Percentiles rank a stretch among this genome's conserved stretches.
Evolutionary conservation across 2,113 vertebrate genomes (phyloP).

Genomic region (Chaenocephalus aceratus): DNA sequence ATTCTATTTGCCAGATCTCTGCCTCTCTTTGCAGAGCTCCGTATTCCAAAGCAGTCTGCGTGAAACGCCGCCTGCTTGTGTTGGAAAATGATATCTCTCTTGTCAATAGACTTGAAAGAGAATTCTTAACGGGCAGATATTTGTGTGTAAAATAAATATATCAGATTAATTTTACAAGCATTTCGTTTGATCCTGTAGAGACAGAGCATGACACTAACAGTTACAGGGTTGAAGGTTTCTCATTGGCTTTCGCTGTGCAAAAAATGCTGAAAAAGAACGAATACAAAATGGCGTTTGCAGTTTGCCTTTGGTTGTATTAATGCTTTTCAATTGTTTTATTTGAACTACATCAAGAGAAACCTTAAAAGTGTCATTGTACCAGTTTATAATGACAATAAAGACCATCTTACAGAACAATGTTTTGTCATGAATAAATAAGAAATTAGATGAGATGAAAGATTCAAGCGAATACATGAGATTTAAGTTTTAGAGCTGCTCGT

Average conservation of each 20-base stretch:
- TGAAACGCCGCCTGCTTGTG: conserved; percentile 15
- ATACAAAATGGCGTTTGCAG: neutral
- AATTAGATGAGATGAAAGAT: too few species aligned
- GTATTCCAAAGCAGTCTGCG: conserved; percentile 32
- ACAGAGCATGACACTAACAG: conserved; percentile 5
- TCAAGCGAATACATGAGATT: too few species aligned
- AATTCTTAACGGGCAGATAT: conserved; percentile 22
- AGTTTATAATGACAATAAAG: too few species aligned
- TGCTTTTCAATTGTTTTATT: neutral
- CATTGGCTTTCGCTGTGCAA: neutral
- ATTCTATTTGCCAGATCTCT: conserved; percentile 53
- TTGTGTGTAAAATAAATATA: conserved; percentile 31
- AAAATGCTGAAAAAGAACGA: neutral
- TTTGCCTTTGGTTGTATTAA: neutral
- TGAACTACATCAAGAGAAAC: too few species aligned
- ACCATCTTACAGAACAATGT: too few species aligned
- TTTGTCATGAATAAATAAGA: too few species aligned
- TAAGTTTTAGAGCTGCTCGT: too few species aligned
- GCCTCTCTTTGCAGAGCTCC: conserved; percentile 12
- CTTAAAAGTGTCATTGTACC: too few species aligned
- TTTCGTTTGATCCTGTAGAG: conserved; percentile 13
- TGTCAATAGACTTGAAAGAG: conserved; percentile 31
- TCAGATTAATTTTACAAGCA: conserved; percentile 16
- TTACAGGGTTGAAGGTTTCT: neutral
- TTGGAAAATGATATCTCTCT: conserved; percentile 31